These are phyloP conservation scores for Cardinalis cardinalis DNA, from an alignment of 2,113 vertebrate genomes.

Conservation along the genomic window DNA sequence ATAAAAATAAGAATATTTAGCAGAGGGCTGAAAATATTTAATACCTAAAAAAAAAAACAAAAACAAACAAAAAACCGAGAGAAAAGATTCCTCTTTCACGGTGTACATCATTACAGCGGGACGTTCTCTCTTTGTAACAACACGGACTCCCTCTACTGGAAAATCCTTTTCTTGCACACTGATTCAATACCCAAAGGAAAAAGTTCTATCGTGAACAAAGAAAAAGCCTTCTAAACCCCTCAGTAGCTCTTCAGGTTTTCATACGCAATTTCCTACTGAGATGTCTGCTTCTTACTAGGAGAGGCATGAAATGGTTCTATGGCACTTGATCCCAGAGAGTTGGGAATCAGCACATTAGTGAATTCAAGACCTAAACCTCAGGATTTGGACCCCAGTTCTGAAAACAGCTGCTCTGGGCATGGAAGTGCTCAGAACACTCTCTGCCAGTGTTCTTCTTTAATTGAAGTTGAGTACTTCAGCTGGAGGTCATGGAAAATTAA, in stretches of 20 bases:
- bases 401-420: not conserved
- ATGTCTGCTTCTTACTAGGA: not conserved
- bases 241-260: not conserved
- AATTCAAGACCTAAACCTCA: not conserved
- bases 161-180: not conserved
- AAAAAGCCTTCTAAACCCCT: not conserved
- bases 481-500: not conserved
- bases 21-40: not conserved
- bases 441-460: not conserved
- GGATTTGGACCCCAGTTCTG: not conserved
- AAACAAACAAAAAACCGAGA: not conserved
- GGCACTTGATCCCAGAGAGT: not conserved
- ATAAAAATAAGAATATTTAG: not conserved
- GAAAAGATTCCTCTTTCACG: not conserved
- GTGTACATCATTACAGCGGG: not conserved
- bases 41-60: not conserved
- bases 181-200: not conserved
- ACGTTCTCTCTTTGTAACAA: not conserved
- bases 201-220: not conserved
- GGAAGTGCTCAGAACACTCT: not conserved
- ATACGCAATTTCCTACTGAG: not conserved
- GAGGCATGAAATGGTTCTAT: fast-evolving
- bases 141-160: constrained; percentile 54
- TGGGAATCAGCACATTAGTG: not conserved
- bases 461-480: not conserved